phyloP scores from a whole-genome alignment of 2,888 invertebrate genomes.

The Dryomyza anilis region DNA sequence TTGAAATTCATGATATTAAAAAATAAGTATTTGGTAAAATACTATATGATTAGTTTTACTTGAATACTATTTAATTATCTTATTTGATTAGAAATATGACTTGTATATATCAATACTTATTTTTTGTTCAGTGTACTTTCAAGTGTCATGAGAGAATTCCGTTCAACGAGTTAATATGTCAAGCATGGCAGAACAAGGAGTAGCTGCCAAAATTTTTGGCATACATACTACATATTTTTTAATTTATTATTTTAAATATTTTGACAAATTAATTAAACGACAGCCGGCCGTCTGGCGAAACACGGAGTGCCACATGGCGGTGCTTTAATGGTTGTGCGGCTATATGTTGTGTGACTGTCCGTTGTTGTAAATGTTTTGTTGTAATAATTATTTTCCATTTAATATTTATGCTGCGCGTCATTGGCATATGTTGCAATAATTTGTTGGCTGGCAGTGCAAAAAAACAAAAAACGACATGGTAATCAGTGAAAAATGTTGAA shows the following conservation, averaged over 20 bases:
- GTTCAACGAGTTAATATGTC: too few species aligned
- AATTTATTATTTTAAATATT: constrained; percentile 56
- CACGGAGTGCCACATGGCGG: not conserved
- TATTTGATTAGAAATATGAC: too few species aligned
- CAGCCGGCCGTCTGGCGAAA: constrained; percentile 35
- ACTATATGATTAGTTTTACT: too few species aligned
- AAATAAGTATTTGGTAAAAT: too few species aligned
- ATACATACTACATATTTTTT: too few species aligned
- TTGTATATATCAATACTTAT: too few species aligned
- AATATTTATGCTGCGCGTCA: constrained; percentile 42
- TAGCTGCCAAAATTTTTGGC: too few species aligned
- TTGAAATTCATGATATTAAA: too few species aligned
- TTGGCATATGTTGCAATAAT: constrained; percentile 49
- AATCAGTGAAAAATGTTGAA: not conserved
- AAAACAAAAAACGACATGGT: not conserved
- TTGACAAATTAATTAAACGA: constrained; percentile 59
- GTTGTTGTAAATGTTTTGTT: not conserved
- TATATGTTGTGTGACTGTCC: not conserved
- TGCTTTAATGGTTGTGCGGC: not conserved
- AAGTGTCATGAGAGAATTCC: too few species aligned
- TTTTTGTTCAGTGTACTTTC: too few species aligned
- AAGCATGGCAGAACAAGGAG: too few species aligned
- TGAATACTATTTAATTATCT: too few species aligned
- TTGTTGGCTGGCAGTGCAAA: not conserved
- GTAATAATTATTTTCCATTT: constrained; percentile 24